Conservation (phyloP, 92 coral and sea anemone genomes). For the Epizoanthus stellaris region DNA sequence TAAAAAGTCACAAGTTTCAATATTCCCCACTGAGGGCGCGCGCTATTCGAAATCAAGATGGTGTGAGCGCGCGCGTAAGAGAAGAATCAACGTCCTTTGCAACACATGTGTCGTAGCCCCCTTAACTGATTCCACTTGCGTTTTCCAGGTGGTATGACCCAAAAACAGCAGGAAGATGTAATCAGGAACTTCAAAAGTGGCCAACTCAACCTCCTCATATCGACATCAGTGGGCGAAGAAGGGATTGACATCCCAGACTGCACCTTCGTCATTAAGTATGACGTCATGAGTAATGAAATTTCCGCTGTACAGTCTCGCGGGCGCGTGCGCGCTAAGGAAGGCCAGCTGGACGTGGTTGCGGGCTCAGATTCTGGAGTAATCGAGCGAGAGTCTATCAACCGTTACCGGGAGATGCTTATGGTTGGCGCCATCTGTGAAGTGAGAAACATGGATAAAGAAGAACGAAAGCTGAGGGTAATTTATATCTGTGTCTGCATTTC, state of each 20-base stretch:
- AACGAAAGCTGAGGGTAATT: constrained; percentile 58
- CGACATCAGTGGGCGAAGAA: constrained; percentile 88
- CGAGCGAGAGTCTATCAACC: constrained; percentile 75
- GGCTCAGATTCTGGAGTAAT: constrained; percentile 67
- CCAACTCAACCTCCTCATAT: constrained; percentile 73
- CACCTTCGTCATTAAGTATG: constrained; percentile 80
- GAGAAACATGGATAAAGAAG: constrained; percentile 49
- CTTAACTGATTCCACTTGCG: not conserved
- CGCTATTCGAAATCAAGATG: too few relatives aligned
- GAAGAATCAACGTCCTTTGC: too few relatives aligned
- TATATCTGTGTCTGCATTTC: too few relatives aligned
- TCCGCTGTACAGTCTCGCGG: constrained; percentile 93
- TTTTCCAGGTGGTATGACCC: constrained; percentile 69
- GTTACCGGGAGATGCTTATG: constrained; percentile 82
- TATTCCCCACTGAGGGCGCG: too few relatives aligned
- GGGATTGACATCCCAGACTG: constrained; percentile 91
- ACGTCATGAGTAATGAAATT: constrained; percentile 86
- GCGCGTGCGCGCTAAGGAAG: constrained; percentile 80
- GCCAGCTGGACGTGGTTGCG: constrained; percentile 71
- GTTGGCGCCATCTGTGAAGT: constrained; percentile 63
- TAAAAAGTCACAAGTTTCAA: not conserved
- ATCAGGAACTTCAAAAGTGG: constrained; percentile 83
- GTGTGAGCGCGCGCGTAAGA: too few relatives aligned
- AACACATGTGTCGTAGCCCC: too few relatives aligned
- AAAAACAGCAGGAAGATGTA: constrained; percentile 73